These are phyloP conservation scores for Condylostylus longicornis DNA, from an alignment of 1,140 invertebrate species.

Conservation along the genomic window DNA sequence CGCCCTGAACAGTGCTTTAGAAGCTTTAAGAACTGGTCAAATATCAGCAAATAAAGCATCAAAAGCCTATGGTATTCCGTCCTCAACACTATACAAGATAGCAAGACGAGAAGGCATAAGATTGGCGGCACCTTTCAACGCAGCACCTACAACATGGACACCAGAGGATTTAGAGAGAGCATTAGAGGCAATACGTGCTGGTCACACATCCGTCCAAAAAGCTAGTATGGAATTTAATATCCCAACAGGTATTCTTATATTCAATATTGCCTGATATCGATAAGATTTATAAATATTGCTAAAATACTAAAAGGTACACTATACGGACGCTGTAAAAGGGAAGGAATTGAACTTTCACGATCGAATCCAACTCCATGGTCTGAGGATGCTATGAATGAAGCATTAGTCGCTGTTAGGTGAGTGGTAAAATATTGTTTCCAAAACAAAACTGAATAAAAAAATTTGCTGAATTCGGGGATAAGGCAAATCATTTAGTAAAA, in stretches of 20 bases:
- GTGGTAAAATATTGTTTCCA: conserved; percentile 8
- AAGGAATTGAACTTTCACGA: conserved; percentile 72
- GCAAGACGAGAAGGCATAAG: conserved; percentile 74
- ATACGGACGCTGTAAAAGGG: conserved; percentile 72
- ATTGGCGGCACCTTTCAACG: conserved; percentile 72
- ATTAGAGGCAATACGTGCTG: conserved; percentile 64
- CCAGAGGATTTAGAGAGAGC: conserved; percentile 68
- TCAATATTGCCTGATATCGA: neutral
- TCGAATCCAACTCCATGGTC: conserved; percentile 79
- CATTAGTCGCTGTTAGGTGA: conserved; percentile 71
- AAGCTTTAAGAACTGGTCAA: conserved; percentile 61
- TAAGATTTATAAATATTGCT: neutral
- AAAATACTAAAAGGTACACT: conserved; percentile 44
- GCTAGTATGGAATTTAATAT: conserved; percentile 73
- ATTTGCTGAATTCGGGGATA: too few species aligned
- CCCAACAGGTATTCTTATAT: conserved; percentile 44
- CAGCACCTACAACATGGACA: conserved; percentile 76
- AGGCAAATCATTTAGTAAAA: too few species aligned
- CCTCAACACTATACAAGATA: conserved; percentile 79
- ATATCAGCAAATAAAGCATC: conserved; percentile 82
- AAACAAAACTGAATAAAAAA: too few species aligned
- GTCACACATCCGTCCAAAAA: conserved; percentile 69
- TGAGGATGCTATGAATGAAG: conserved; percentile 77
- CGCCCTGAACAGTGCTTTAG: conserved; percentile 61
- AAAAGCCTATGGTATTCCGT: conserved; percentile 80